A percentile compares a stretch with the other conserved stretches of the same genome.
phyloP scores from a whole-genome alignment of 2,888 invertebrate species.

The Luperina nickerlii region DNA sequence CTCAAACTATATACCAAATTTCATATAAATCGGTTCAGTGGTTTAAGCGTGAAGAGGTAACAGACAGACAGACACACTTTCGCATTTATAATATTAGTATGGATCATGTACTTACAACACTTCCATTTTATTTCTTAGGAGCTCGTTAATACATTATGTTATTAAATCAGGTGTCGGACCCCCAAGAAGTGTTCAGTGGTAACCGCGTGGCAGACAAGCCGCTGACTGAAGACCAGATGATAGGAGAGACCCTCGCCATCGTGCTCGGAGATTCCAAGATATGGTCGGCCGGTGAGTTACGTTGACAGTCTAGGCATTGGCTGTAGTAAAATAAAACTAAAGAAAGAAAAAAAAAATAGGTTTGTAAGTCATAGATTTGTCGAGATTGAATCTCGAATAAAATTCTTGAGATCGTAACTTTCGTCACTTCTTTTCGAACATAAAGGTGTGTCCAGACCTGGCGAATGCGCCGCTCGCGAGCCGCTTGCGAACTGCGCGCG shows the following conservation, averaged over 20 bases:
- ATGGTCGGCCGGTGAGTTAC: conserved; percentile 96
- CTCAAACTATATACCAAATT: no score
- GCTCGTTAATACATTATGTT: background rate
- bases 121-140: background rate
- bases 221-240: conserved; percentile 98
- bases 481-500: no score
- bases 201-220: conserved; percentile 96
- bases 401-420: background rate
- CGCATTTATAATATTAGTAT: no score
- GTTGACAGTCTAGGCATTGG: background rate
- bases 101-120: background rate
- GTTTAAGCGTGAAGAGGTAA: no score
- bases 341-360: background rate
- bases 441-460: no score
- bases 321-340: background rate
- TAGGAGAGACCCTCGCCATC: conserved; percentile 97
- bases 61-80: no score
- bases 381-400: background rate
- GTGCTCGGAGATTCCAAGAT: conserved; percentile 97
- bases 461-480: no score
- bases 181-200: conserved; percentile 96
- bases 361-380: background rate
- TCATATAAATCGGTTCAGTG: no score
- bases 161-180: conserved; percentile 93
- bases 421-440: background rate